phyloP scores from a whole-genome alignment of 2,888 invertebrate genomes.

The Chaitophorus viminalis region DNA sequence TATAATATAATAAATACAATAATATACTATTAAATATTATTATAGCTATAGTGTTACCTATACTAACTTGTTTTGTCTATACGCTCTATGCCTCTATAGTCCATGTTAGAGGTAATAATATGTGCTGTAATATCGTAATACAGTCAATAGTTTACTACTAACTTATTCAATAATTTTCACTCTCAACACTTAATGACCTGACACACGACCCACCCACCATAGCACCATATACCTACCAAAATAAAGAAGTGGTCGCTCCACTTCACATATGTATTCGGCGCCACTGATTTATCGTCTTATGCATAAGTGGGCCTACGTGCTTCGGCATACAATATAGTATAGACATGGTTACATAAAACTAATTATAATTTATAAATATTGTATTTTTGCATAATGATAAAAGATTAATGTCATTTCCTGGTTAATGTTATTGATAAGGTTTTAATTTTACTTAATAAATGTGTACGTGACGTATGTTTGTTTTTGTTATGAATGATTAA shows the following conservation, averaged over 20 bases:
- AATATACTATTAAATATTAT: no score
- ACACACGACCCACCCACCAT: neutral
- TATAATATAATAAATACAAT: no score
- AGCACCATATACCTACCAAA: neutral
- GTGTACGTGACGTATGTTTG: neutral
- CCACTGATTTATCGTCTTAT: no score
- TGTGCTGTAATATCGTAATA: no score
- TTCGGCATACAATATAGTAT: no score
- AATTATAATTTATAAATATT: no score
- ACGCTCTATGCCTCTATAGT: no score
- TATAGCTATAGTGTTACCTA: no score
- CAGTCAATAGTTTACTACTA: neutral
- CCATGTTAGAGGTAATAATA: no score
- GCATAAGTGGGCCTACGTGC: no score
- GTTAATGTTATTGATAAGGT: constrained; percentile 9
- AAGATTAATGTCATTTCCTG: neutral
- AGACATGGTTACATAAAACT: no score
- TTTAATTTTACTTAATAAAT: neutral
- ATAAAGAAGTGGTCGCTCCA: neutral
- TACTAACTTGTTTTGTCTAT: no score
- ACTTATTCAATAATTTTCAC: neutral
- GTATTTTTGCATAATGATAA: neutral
- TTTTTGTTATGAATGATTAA: neutral
- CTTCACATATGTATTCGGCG: neutral
- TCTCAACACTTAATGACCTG: neutral